phyloP scores from a whole-genome alignment of 2,888 invertebrate genomes.

The Yponomeuta plumbellus region DNA sequence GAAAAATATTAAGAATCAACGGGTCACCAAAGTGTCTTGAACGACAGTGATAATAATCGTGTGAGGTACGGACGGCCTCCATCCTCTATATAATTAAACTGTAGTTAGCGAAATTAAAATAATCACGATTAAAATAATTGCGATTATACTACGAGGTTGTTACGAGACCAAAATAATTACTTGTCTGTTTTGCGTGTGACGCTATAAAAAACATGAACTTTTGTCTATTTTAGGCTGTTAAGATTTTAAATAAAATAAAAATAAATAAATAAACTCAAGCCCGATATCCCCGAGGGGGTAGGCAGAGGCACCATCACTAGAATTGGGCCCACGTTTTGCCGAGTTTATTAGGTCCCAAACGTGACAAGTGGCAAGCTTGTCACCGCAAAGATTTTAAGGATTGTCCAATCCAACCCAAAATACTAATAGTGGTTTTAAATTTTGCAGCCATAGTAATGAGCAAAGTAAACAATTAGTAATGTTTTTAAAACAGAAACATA shows the following conservation, averaged over 20 bases:
- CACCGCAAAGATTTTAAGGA: not conserved
- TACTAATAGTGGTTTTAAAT: not conserved
- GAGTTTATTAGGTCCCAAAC: too few relatives aligned
- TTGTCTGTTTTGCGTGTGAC: not conserved
- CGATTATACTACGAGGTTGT: constrained; percentile 23
- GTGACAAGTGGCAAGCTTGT: too few relatives aligned
- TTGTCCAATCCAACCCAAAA: not conserved
- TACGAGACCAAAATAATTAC: constrained; percentile 47
- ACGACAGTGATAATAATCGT: constrained; percentile 22
- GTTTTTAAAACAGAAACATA: not conserved
- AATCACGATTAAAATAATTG: constrained; percentile 39
- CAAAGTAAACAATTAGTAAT: not conserved
- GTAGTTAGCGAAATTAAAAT: constrained; percentile 74
- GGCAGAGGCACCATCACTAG: too few relatives aligned
- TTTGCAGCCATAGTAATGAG: not conserved
- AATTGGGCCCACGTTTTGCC: too few relatives aligned
- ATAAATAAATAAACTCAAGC: too few relatives aligned
- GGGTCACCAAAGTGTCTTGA: not conserved
- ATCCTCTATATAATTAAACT: constrained; percentile 61
- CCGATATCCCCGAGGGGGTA: too few relatives aligned
- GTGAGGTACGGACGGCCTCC: constrained; percentile 38
- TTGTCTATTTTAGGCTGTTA: not conserved
- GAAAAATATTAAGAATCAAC: not conserved
- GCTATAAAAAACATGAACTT: not conserved
- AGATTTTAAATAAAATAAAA: too few relatives aligned